Conservation (phyloP, 2,888 invertebrate genomes). For the Epinotia nisella region DNA sequence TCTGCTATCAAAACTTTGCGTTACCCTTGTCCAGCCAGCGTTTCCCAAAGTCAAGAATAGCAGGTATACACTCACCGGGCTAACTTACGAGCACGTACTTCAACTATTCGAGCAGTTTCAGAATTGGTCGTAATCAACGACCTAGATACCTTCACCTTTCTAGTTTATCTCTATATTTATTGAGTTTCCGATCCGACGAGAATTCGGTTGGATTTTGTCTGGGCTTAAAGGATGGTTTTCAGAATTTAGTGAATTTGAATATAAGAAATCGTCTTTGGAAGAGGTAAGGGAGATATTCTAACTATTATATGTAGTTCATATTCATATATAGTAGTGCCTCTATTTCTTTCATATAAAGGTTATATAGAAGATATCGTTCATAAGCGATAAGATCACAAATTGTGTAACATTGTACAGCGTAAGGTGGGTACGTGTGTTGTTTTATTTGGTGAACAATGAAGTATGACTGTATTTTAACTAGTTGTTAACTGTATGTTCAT, state of each 20-base stretch:
- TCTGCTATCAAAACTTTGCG: constrained; percentile 7
- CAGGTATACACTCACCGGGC: constrained; percentile 23
- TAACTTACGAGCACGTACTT: constrained; percentile 34
- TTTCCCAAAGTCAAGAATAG: constrained; percentile 19
- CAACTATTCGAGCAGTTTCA: constrained; percentile 36
- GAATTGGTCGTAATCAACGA: constrained; percentile 42
- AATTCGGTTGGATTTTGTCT: constrained; percentile 7
- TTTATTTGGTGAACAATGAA: no score
- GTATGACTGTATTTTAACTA: no score
- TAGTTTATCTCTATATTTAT: constrained; percentile 24
- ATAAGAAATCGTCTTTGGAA: background rate
- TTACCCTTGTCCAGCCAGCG: constrained; percentile 1
- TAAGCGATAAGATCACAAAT: no score
- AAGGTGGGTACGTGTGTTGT: no score
- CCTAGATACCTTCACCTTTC: constrained; percentile 23
- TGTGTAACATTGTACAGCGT: no score
- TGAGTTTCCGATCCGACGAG: constrained; percentile 22
- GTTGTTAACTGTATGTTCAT: no score
- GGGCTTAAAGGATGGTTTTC: background rate
- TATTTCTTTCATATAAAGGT: no score
- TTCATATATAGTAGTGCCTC: no score
- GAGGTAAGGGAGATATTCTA: background rate
- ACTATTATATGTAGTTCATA: no score
- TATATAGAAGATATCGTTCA: no score
- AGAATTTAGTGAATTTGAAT: background rate